Base-by-base conservation (phyloP, 2,113 vertebrate species). In the Solenodon paradoxus region DNA sequence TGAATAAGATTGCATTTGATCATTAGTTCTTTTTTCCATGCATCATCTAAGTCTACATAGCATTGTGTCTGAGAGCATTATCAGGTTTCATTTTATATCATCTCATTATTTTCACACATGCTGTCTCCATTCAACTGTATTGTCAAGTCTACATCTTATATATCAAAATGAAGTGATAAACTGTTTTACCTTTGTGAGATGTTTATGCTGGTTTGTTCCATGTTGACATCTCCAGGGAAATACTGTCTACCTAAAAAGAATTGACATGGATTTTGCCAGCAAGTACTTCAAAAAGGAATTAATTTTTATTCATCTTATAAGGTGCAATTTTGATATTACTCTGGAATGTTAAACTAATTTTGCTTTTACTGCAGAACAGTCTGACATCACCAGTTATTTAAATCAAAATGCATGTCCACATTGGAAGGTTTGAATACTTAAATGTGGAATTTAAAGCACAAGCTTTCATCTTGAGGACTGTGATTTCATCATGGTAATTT, bases 401-500 rank as follows among this genome's bases (percentile, higher is more conserved):
- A 61, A 57, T 59, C 16, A 69, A 93, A 88, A 53, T 94, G 95
- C 95, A 97, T 97, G 96, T 59, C n/a, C 38, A 47, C 78, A 16
- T 38, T 68, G 49, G 63, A 78, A 47, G 35, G 59, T 63, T 92
- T 64, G 35, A 94, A 82, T 68, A 57, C 2, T 20, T 49, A 74
- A 22, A 24, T 68, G 53, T 71, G 16, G 35, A 63, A 79, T 83
- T 90, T 79, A 86, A 66, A 89, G 30, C 47, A 57, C 85, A 84
- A 90, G 57, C 6, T 59, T 47, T 81, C 55, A 47, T 61, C 9
- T 95, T 11, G 20, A 69, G 42, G 19, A 75, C 10, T 82, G 20
- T 90, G 47, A 89, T 72, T 94, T 95, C 92, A 84, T 68, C 42
- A 28, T 79, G 8, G 17, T 97, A 28, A 97, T 97, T 95, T 95